Conservation (phyloP, 2,113 vertebrate genomes). For the Atherinomorus stipes region DNA sequence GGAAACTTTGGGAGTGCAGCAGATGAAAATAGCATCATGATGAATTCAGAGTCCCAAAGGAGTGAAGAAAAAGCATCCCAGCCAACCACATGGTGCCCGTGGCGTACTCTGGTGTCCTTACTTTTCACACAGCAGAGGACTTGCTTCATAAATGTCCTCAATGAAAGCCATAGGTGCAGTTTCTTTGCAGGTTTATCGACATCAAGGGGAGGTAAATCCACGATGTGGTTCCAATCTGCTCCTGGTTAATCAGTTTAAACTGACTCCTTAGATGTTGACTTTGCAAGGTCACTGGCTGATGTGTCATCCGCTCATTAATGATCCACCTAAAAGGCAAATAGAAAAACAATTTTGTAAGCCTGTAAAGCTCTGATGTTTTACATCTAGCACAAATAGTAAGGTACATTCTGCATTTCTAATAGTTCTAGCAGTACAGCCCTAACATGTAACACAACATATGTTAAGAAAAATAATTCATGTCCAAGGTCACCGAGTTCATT, state of each 20-base stretch:
- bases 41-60: conserved; percentile 22
- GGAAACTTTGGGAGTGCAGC: conserved; percentile 1
- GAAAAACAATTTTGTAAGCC: conserved; percentile 13
- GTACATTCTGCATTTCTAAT: background rate
- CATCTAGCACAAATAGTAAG: background rate
- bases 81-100: conserved; percentile 11
- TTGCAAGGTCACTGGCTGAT: conserved; percentile 45
- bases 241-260: conserved; percentile 12
- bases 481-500: no score
- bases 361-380: background rate
- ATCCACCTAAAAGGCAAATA: conserved; percentile 68
- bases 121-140: background rate
- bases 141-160: conserved; percentile 1
- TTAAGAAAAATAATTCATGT: no score
- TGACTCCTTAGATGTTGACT: conserved; percentile 35
- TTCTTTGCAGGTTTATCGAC: background rate
- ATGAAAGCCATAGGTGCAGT: background rate
- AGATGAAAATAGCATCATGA: conserved; percentile 37
- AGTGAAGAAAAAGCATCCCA: conserved; percentile 5
- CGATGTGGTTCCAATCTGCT: background rate
- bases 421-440: background rate
- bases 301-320: conserved; percentile 31
- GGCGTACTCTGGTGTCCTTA: background rate
- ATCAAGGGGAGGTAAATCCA: conserved; percentile 12
- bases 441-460: background rate